Base-by-base conservation (phyloP, 2,888 invertebrate genomes). In the Meandrusa payeni region DNA sequence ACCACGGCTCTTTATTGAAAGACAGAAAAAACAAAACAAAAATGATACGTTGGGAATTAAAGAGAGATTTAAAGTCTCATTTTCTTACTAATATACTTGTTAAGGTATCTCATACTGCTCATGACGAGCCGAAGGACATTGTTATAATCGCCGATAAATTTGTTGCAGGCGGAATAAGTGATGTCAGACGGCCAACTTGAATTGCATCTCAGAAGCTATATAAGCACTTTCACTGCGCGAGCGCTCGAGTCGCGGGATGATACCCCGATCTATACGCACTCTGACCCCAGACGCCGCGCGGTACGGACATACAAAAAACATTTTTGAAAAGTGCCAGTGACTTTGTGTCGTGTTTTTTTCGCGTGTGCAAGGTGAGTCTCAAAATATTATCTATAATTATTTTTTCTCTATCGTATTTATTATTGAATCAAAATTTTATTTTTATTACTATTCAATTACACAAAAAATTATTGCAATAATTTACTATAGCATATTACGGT, bases 191-290 rank as follows among this genome's bases (percentile, higher is more conserved):
- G 46, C 54, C 61, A 48, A 61, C 66, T 63, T 63, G 56, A 54
- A 59, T 61, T 71, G 74, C 76, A 75, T 58, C 66, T 64, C 64
- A 55, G 69, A 80, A 74, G 82, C 82, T 86, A 86, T 86, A 86
- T 82, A 86, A 82, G 60, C 72, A 80, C 86, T 85, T 83, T 86
- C 86, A 76, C 86, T 72, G 50, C 41, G 47, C 60, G 58, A 59
- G 71, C 80, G 66, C 79, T 62, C 61, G 79, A 85, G 83, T 82
- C 72, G 76, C 73, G 75, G 68, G 73, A 74, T 72, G 73, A 65
- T 60, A 63, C 68, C 60, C 52, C 48, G 48, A 57, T 61, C 61
- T 39, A 39, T 64, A 63, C 76, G 81, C 80, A 79, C 83, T 80
- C 79, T 82, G 82, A 83, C 80, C 81, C 67, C 66, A 61, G 59